Percentiles rank a stretch among this genome's conserved stretches.
phyloP scores from a whole-genome alignment of 2,888 invertebrate genomes.

The Erebia ligea region DNA sequence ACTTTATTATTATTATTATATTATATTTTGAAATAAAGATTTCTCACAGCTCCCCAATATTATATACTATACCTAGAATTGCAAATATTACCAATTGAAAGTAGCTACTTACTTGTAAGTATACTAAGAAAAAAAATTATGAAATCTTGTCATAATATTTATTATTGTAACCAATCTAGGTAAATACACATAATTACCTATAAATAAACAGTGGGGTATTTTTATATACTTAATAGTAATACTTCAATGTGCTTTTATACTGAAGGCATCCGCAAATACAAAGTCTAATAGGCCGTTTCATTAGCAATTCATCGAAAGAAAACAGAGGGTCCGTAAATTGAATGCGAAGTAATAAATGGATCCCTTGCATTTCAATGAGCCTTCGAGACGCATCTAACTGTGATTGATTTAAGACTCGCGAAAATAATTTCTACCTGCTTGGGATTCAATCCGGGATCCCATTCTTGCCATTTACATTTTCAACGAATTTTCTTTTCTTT shows the following conservation, averaged over 20 bases:
- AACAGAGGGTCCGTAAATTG: constrained; percentile 61
- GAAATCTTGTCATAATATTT: too few relatives aligned
- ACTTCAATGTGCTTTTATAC: background rate
- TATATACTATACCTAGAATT: too few relatives aligned
- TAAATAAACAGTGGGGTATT: too few relatives aligned
- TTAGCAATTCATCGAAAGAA: constrained; percentile 53
- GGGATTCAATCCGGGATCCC: constrained; percentile 62
- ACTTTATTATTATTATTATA: too few relatives aligned
- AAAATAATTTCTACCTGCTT: constrained; percentile 66
- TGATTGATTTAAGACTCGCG: constrained; percentile 69
- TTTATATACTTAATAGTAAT: background rate
- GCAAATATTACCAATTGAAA: too few relatives aligned
- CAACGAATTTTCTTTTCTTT: constrained; percentile 52
- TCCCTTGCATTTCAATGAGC: constrained; percentile 54
- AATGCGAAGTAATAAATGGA: constrained; percentile 72
- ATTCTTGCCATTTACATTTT: constrained; percentile 57
- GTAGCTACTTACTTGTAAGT: too few relatives aligned
- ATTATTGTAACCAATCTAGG: too few relatives aligned
- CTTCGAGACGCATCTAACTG: constrained; percentile 57
- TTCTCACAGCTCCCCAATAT: too few relatives aligned
- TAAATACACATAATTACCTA: too few relatives aligned
- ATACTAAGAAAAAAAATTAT: too few relatives aligned
- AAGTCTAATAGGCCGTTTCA: constrained; percentile 39
- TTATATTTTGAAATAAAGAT: too few relatives aligned
- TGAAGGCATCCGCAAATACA: constrained; percentile 21